Conservation (phyloP, 2,797 vertebrate species). For the Argentina silus region DNA sequence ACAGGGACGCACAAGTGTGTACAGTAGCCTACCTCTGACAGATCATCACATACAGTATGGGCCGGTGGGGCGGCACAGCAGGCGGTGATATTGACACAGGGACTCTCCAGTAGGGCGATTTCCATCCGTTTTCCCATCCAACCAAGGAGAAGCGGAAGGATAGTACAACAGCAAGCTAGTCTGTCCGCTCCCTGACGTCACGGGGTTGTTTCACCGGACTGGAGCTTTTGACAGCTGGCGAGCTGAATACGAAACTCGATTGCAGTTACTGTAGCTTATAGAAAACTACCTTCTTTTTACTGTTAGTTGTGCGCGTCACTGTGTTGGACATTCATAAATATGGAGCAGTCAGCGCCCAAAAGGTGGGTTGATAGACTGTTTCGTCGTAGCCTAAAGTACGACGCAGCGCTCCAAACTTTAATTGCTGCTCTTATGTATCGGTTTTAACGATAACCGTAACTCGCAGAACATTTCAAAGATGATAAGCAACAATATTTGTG, state of each 20-base stretch:
- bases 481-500: no score
- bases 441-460: no score
- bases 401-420: no score
- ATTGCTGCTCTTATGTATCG: no score
- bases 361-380: no score
- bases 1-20: not conserved
- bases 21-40: not conserved
- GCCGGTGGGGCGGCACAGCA: not conserved
- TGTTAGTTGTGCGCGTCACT: not conserved
- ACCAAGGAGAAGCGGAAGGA: conserved; percentile 14
- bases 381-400: no score
- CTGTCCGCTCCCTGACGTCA: conserved; percentile 32
- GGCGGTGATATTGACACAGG: conserved; percentile 4
- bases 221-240: conserved; percentile 30
- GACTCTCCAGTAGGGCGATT: conserved; percentile 5
- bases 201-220: conserved; percentile 24
- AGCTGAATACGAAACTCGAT: conserved; percentile 32
- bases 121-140: conserved; percentile 9
- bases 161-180: conserved; percentile 28
- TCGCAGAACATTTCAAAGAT: no score
- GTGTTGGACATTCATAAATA: no score
- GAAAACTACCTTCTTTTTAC: not conserved
- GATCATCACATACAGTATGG: not conserved
- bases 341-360: no score
- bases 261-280: conserved; percentile 8